Conservation (phyloP, 2,888 invertebrate species). For the Macrosoma leucophasiata region DNA sequence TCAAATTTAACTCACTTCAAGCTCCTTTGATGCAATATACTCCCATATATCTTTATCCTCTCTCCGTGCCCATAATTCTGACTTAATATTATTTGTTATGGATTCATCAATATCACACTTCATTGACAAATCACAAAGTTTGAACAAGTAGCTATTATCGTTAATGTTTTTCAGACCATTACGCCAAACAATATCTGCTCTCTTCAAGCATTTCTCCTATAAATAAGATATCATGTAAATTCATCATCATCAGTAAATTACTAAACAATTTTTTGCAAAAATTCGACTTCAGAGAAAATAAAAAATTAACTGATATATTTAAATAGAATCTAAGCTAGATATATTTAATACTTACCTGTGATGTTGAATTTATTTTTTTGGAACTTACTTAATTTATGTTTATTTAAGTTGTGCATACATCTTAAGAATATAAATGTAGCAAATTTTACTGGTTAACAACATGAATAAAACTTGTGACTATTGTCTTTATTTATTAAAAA, state of each 20-base stretch:
- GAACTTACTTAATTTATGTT: too few relatives aligned
- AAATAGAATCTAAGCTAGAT: too few relatives aligned
- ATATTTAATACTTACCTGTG: too few relatives aligned
- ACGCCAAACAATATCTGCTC: constrained; percentile 77
- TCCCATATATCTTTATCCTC: constrained; percentile 55
- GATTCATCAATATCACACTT: constrained; percentile 75
- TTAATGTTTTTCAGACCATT: constrained; percentile 75
- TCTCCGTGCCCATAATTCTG: constrained; percentile 52
- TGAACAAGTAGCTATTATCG: constrained; percentile 74
- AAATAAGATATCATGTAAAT: constrained; percentile 24
- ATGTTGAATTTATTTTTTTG: too few relatives aligned
- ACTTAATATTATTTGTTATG: constrained; percentile 60
- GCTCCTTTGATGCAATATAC: constrained; percentile 58
- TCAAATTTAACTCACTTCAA: constrained; percentile 41
- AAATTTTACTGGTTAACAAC: too few relatives aligned
- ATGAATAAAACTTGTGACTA: too few relatives aligned
- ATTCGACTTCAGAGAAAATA: too few relatives aligned
- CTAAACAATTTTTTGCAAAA: too few relatives aligned
- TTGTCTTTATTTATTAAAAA: too few relatives aligned
- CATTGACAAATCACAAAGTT: constrained; percentile 74
- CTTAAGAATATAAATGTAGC: too few relatives aligned
- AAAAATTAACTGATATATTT: too few relatives aligned
- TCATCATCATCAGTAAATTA: neutral
- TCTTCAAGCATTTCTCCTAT: constrained; percentile 67
- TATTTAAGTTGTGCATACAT: too few relatives aligned